Evolutionary conservation across 2,797 vertebrate genomes (phyloP), one percentile per base, ranked within the genome.

Genomic region (Alosa sapidissima): DNA sequence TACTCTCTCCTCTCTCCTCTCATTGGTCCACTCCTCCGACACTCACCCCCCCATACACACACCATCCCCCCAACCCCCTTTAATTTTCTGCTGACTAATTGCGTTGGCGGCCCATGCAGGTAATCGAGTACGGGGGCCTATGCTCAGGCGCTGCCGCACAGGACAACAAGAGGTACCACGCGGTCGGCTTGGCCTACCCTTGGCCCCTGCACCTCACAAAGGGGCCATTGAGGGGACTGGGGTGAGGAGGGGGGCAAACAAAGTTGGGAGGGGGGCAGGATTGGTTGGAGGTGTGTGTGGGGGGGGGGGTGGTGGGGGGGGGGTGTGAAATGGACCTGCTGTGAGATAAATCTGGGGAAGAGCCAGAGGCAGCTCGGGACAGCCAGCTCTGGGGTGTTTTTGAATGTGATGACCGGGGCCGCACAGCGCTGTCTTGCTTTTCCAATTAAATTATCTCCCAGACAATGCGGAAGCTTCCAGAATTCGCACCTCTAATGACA

Each of bases 41-140:
- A 68, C 24, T 68, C 28, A 13, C 10, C 68, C 33, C 24, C n/a
- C 62, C 21, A 94, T 94, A 94, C 55, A 41, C 41, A 41, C 41
- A 41, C 58, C 19, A 5, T 3, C 58, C 9, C 93, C 21, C 10
- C 11, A 72, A 16, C 13, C 36, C 33, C 68, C 1, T 94, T 96
- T 97, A 95, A 96, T 97, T 96, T 96, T 93, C 94, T 95, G 90
- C 90, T 93, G 94, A 94, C 93, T 96, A 96, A 96, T 94, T 96
- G 93, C 91, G 87, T 95, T 89, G 92, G 94, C 94, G 92, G 68
- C 92, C 84, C 94, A 41, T 41, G 41, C 41, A 95, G 95, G 95
- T 97, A 96, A 96, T 91, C 92, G 87, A 89, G 89, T 2, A 83
- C 88, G 91, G 91, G 85, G 93, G 96, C 93, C 86, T 93, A 90